Base-by-base conservation (phyloP, 2,888 invertebrate species). In the Colostygia pectinataria region DNA sequence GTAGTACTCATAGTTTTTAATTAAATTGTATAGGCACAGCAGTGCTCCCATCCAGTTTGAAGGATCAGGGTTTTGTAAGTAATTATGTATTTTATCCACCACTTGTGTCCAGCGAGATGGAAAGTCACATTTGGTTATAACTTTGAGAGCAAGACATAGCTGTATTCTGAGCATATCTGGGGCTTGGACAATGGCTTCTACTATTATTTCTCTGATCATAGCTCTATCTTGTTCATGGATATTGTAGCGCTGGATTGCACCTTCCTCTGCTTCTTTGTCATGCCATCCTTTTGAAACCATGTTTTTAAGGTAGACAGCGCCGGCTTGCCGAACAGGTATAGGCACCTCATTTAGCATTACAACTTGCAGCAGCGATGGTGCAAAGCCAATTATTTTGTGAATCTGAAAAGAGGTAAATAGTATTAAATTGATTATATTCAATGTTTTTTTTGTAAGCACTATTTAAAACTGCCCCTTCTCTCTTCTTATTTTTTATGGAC, bases 271-370 rank as follows among this genome's bases (percentile, higher is more conserved):
- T 68, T 97, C 96, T 62, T 94, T 93, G 63, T 97, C 96, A 57
- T 94, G 94, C 99, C 99, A 99, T 82, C 94, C 95, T 68, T 94
- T 93, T 18, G 93, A 94, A 46, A 99, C 91, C 75, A 98, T 92
- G 90, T 99, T 99, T 90, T 99, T 99, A 60, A 99, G 91, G 88
- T 98, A 99, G 63, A 99, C 97, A 27, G 96, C 99, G 66, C 97
- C 98, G 57, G 99, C 99, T 91, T 99, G 99, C 57, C 99, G 91
- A 0, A 98, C 95, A 57, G 98, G 96, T 92, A 97, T 94, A 56
- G 98, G 96, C 34, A 98, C 92, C 64, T 97, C 97, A 68, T 93
- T 93, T 82, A 94, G 93, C 97, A 98, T 97, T 45, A 99, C 95
- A 54, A 99, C 95, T 93, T 98, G 97, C 40, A 99, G 91, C 50